Conservation (phyloP, 2,797 vertebrate species). For the Apogon talboti region DNA sequence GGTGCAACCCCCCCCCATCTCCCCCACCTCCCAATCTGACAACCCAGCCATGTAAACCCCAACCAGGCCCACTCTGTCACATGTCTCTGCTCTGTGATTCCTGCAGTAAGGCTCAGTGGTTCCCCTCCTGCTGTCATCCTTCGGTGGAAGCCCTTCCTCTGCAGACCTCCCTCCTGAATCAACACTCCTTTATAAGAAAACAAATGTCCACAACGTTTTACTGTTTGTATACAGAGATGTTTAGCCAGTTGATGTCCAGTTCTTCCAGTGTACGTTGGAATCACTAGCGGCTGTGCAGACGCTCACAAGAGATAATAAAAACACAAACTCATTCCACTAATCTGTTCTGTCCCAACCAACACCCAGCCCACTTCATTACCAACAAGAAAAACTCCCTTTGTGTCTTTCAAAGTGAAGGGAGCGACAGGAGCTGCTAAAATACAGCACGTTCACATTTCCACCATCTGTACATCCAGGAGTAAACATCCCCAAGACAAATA, state of each 20-base stretch:
- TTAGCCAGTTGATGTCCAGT: not conserved
- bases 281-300: not conserved
- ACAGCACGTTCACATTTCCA: not conserved
- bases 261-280: not conserved
- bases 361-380: not conserved
- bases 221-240: not conserved
- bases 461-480: not conserved
- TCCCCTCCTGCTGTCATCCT: constrained; percentile 36
- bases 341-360: not conserved
- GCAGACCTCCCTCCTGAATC: constrained; percentile 26
- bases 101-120: constrained; percentile 40
- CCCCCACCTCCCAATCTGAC: constrained; percentile 4
- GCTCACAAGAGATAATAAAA: not conserved
- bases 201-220: constrained; percentile 13
- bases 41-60: constrained; percentile 47
- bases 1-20: not conserved
- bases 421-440: constrained; percentile 9
- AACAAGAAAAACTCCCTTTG: not conserved
- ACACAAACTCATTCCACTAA: not conserved
- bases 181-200: constrained; percentile 31
- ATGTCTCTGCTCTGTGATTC: constrained; percentile 27
- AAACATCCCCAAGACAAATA: not conserved
- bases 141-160: constrained; percentile 26
- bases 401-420: not conserved
- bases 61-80: constrained; percentile 26